These are phyloP conservation scores for Uloborus diversus DNA, from an alignment of 1,140 invertebrate genomes.

Conservation along the genomic window DNA sequence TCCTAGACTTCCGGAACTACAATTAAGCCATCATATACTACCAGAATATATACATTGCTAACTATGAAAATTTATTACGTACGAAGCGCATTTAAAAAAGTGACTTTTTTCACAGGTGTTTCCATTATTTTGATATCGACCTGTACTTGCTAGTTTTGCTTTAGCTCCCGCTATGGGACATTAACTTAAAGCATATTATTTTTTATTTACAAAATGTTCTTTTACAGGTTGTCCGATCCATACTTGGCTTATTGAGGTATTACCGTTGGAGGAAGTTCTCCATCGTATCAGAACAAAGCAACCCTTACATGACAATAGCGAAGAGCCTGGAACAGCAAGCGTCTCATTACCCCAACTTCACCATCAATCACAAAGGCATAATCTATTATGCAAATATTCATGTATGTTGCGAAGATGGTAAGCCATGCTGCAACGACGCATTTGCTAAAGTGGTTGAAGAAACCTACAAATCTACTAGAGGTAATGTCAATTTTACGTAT, in stretches of 20 bases:
- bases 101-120: too few relatives aligned
- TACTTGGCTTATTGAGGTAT: conserved; percentile 86
- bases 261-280: conserved; percentile 95
- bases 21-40: too few relatives aligned
- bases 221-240: conserved; percentile 88
- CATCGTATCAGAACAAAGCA: conserved; percentile 80
- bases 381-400: conserved; percentile 72
- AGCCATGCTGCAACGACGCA: conserved; percentile 76
- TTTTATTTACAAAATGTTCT: too few relatives aligned
- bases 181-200: too few relatives aligned
- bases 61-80: too few relatives aligned
- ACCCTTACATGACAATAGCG: conserved; percentile 78
- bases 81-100: too few relatives aligned
- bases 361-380: conserved; percentile 69
- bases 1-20: too few relatives aligned
- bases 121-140: too few relatives aligned
- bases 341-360: conserved; percentile 73
- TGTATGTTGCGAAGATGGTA: conserved; percentile 78
- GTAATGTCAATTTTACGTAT: too few relatives aligned
- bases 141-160: too few relatives aligned
- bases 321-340: conserved; percentile 40
- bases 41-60: too few relatives aligned
- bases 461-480: conserved; percentile 87
- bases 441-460: conserved; percentile 88
- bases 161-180: too few relatives aligned